Conservation (phyloP, 2,888 invertebrate species). For the Caenorhabditis plicata region DNA sequence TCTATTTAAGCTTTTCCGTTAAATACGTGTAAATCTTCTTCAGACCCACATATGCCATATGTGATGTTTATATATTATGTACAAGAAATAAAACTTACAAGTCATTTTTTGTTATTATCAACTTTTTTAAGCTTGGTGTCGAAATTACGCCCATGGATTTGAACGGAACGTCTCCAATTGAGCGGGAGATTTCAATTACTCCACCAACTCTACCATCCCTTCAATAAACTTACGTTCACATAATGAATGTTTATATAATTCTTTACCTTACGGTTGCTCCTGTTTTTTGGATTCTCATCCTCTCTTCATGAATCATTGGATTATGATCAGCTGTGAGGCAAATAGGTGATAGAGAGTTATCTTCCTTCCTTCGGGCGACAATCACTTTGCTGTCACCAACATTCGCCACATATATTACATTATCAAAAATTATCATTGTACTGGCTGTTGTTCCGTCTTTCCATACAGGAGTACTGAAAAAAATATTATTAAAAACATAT, state of each 20-base stretch:
- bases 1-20: no score
- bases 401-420: constrained; percentile 69
- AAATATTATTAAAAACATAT: background rate
- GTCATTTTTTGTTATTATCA: constrained; percentile 68
- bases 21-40: no score
- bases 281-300: constrained; percentile 70
- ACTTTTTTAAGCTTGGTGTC: constrained; percentile 69
- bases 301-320: constrained; percentile 69
- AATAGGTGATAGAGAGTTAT: constrained; percentile 53
- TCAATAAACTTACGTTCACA: constrained; percentile 16
- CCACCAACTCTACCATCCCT: constrained; percentile 67
- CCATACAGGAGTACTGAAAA: constrained; percentile 69
- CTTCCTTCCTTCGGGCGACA: constrained; percentile 30
- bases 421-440: constrained; percentile 68
- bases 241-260: background rate
- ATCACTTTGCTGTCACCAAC: constrained; percentile 69
- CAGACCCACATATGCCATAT: no score
- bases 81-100: constrained; percentile 66
- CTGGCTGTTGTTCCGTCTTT: constrained; percentile 71
- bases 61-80: no score
- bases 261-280: constrained; percentile 69
- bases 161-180: constrained; percentile 70
- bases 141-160: constrained; percentile 69
- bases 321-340: constrained; percentile 69
- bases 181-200: constrained; percentile 69